Base-by-base conservation (phyloP, 2,113 vertebrate genomes). In the Callipepla californica region DNA sequence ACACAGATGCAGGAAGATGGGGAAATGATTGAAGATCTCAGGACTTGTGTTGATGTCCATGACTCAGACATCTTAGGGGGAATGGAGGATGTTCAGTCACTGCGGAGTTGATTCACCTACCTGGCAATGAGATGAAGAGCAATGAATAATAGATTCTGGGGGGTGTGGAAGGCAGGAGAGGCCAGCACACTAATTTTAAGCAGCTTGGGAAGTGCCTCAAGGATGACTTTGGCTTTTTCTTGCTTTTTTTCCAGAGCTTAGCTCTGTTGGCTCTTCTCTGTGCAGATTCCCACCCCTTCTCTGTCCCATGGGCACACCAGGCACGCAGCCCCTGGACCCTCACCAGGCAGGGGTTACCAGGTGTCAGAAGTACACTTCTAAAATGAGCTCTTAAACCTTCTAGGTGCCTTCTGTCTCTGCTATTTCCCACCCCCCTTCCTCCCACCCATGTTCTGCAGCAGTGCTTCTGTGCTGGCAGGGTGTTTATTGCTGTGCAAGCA, bases 81-180 rank as follows among this genome's bases (percentile, higher is more conserved):
- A 88, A 74, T 20, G 75, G 79, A 96, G 86, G 79, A 73, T 42
- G 65, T 93, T 90, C 83, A 90, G 63, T 90, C n/a, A 50, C 93
- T 84, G 93, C 84, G 85, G 92, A 77, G 40, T 81, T 86, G 90
- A 34, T 92, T 89, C 28, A 82, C 75, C 57, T 26, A 72, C 89
- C 88, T 96, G 91, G 47, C 89, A 70, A 40, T 25, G 77, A 92
- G 80, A 55, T 93, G 76, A 78, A 87, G 69, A 82, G 57, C 59
- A 81, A 77, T 58, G 61, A 84, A 11, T 88, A 92, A 89, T 67
- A 91, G 48, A 68, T 69, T 90, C 87, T 85, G 84, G 76, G 91
- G 63, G 48, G 50, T 61, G 63, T 75, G 26, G 25, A 84, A 93
- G 74, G 25, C 34, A 61, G 66, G 50, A 84, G 78, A 82, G 34